Conservation (phyloP, 2,797 vertebrate genomes). For the Galagoides demidoff region DNA sequence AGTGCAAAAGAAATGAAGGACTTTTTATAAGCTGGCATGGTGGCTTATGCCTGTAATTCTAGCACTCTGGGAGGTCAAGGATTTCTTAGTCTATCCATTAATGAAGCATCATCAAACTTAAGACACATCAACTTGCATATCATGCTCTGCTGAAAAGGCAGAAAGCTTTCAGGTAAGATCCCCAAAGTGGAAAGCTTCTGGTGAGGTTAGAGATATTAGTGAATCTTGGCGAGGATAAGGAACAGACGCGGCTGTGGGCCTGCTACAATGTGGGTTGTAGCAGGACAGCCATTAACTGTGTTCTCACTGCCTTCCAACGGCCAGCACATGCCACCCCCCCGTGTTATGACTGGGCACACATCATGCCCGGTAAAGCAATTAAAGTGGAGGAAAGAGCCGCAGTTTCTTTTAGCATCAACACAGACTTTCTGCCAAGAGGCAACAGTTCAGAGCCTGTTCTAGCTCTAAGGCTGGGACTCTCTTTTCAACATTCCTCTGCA, state of each 20-base stretch:
- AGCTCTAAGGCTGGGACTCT: not conserved
- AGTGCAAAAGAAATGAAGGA: not conserved
- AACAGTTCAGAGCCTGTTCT: not conserved
- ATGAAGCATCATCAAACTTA: not conserved
- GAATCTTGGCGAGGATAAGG: not conserved
- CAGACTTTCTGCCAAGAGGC: not conserved
- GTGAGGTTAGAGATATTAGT: not conserved
- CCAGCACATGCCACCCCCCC: fast-evolving
- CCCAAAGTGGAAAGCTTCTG: not conserved
- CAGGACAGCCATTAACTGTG: not conserved
- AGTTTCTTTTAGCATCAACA: not conserved
- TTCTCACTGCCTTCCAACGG: not conserved
- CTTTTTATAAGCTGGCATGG: not conserved
- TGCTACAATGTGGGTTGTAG: not conserved
- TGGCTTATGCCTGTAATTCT: no score
- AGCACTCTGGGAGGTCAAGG: not conserved
- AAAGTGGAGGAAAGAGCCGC: not conserved
- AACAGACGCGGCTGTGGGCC: not conserved
- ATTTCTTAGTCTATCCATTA: not conserved
- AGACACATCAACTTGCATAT: not conserved
- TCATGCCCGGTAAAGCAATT: not conserved
- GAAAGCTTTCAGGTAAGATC: not conserved
- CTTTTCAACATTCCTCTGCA: not conserved
- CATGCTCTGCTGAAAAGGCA: not conserved
- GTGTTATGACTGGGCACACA: not conserved